These are phyloP conservation scores for Cheilosia impressa DNA, from an alignment of 2,888 invertebrate genomes.

Conservation along the genomic window DNA sequence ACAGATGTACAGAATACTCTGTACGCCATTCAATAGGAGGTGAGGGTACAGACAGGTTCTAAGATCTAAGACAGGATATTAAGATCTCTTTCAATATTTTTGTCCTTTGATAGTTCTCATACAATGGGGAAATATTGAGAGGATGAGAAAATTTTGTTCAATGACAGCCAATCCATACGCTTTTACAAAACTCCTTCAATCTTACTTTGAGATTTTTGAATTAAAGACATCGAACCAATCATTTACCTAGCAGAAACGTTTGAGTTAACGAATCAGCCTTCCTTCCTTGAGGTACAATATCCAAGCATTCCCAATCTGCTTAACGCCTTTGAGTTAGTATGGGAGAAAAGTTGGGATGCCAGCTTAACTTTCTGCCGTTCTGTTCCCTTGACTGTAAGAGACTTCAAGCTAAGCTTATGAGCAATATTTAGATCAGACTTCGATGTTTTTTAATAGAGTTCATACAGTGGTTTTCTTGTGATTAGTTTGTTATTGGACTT, in stretches of 20 bases:
- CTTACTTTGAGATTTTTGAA: slow-evolving; percentile 1
- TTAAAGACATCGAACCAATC: slow-evolving; percentile 2
- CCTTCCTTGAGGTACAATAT: slow-evolving; percentile 1
- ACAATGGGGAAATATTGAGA: too few relatives aligned
- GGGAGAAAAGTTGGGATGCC: background rate
- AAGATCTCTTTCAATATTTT: too few relatives aligned
- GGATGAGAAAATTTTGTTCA: background rate
- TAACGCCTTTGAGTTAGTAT: background rate
- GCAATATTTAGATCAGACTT: slow-evolving; percentile 1
- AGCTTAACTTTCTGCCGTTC: background rate
- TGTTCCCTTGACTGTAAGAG: background rate
- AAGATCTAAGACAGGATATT: too few relatives aligned
- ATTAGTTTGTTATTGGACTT: too few relatives aligned
- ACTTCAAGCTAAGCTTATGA: background rate
- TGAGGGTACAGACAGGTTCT: too few relatives aligned
- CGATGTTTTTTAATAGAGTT: background rate
- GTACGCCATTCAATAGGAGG: too few relatives aligned
- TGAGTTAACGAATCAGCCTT: too few relatives aligned
- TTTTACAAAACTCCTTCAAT: background rate
- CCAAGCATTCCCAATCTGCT: background rate
- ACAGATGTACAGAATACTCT: too few relatives aligned
- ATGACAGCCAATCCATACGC: background rate
- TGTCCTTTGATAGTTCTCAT: too few relatives aligned
- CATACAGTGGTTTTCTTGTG: too few relatives aligned
- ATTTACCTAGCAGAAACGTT: background rate